Conservation (phyloP, 2,113 vertebrate species). For the Macquaria australasica region DNA sequence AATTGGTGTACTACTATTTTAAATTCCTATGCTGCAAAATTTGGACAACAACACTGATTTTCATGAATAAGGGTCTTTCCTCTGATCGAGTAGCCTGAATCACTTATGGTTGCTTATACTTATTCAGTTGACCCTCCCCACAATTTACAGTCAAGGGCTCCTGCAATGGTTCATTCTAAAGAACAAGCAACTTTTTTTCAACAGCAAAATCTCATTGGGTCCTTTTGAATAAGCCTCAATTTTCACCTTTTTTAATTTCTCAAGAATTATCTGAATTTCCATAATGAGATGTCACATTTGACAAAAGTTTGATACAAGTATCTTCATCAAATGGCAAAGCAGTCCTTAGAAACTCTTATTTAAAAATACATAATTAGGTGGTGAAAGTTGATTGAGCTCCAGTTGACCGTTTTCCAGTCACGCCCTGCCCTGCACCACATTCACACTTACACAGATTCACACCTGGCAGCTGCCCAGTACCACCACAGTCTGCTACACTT, state of each 20-base stretch:
- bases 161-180: background rate
- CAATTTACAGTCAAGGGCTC: background rate
- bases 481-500: constrained; percentile 2
- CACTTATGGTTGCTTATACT: background rate
- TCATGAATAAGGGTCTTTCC: background rate
- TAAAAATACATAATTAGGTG: background rate
- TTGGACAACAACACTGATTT: background rate
- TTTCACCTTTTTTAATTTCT: background rate
- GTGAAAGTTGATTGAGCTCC: background rate
- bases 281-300: background rate
- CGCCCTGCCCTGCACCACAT: background rate
- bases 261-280: background rate
- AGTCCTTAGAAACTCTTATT: background rate
- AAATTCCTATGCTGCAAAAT: background rate
- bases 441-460: constrained; percentile 4
- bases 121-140: background rate
- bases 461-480: constrained; percentile 16
- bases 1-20: background rate
- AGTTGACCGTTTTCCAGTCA: background rate
- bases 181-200: background rate
- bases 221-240: background rate
- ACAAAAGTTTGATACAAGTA: background rate
- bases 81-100: background rate
- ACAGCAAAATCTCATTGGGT: background rate
- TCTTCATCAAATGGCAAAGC: background rate